Evolutionary conservation across 2,113 vertebrate genomes (phyloP), one percentile per base, ranked within the genome.

Genomic region (Heterotis niloticus): DNA sequence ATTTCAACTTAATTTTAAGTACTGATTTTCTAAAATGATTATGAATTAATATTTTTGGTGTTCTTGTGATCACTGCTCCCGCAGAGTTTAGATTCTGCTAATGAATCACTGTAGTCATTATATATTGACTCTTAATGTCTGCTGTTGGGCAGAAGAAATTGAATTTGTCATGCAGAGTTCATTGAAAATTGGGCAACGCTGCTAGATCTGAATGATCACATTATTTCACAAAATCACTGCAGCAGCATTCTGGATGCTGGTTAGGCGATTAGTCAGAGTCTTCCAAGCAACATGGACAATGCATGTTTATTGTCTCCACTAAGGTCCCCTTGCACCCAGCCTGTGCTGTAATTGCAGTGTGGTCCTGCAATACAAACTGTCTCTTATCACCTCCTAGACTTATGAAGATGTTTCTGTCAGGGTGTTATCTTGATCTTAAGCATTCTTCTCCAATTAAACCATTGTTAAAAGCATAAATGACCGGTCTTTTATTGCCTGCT

Each of bases 341-440:
- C 23, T n/a, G 12, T 34, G 51, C 64, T 69, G 76, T 68, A 68
- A 34, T 54, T 69, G 64, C 51, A 44, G 66, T n/a, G 59, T 26
- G 72, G 56, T 75, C 23, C 56, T 24, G 28, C 10, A 24, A n/a
- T 23, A 60, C 28, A 70, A 10, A 18, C 23, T 1, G 12, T 18
- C 54, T 59, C 76, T 78, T 68, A 78, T 59, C 65, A 10, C 65
- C 52, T 29, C 16, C 4, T 28, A 54, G 65, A 69, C 64, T 59
- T 59, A 69, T 69, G 76, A 68, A 64, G 65, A 78, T 52, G 56
- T 67, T 78, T 69, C 24, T 16, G 28, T 75, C 56, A n/a, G 74
- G 62, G 17, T 29, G 26, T 23, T 34, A 28, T 75, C 74, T 75
- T 34, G 17, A 44, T 64, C 28, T 5, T 24, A 23, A 75, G 51